Evolutionary conservation across 30 jellyfish, hydroid and myxozoan species (phyloP).

Genomic region (Morbakka virulenta): DNA sequence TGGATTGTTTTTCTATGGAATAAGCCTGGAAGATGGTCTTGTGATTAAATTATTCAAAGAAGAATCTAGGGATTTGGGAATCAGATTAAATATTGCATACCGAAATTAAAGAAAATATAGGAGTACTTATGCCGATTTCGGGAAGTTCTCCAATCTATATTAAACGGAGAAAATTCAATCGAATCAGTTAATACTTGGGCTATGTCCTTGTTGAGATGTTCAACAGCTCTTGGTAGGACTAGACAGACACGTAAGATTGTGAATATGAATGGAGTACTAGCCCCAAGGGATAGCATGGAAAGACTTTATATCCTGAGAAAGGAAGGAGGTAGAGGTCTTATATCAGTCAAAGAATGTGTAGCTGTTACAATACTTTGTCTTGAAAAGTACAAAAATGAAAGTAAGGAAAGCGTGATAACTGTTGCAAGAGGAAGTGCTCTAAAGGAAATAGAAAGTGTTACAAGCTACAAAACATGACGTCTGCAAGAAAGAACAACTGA

Average conservation of each 20-base stretch:
- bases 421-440: background rate
- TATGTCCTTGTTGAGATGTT: conserved; percentile 7
- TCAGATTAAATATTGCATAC: background rate
- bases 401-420: background rate
- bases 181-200: conserved; percentile 17
- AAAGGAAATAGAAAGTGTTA: no score
- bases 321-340: no score
- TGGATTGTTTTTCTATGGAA: no score
- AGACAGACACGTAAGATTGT: conserved; percentile 9
- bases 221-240: conserved; percentile 4
- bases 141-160: background rate
- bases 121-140: conserved; percentile 8
- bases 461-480: no score
- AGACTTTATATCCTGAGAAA: no score
- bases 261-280: no score
- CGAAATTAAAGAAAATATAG: conserved; percentile 1
- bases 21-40: conserved; percentile 2
- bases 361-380: no score
- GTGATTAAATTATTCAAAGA: background rate
- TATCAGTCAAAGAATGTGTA: no score
- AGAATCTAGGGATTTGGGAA: no score
- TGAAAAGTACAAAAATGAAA: no score
- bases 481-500: no score
- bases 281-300: no score
- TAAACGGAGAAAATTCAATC: conserved; percentile 15